Percentiles rank a stretch among this genome's conserved stretches.
These are phyloP conservation scores for Clarias macrocephalus DNA, from an alignment of 2,113 vertebrate genomes.

Conservation along the genomic window DNA sequence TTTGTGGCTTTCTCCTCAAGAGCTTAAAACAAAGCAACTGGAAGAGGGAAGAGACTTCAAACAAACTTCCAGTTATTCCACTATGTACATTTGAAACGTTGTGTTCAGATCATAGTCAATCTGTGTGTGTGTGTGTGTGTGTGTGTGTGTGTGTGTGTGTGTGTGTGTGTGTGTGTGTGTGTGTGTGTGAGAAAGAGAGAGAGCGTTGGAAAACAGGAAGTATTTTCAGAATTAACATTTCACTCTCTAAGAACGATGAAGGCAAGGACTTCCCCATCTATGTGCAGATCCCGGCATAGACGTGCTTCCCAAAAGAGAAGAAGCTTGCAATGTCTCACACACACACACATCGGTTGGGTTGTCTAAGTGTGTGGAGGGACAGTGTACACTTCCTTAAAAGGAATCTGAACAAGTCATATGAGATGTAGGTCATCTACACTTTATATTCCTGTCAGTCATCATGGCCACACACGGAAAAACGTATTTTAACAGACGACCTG, in stretches of 20 bases:
- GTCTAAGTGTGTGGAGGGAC: neutral
- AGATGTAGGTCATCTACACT: slow-evolving; percentile 2
- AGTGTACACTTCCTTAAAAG: slow-evolving; percentile 6
- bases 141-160: neutral
- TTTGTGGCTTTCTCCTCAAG: slow-evolving; percentile 26
- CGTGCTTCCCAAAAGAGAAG: slow-evolving; percentile 50
- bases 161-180: neutral
- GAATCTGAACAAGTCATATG: slow-evolving; percentile 21
- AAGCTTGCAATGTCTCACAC: neutral
- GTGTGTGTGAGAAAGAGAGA: neutral
- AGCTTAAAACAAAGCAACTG: neutral
- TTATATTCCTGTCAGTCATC: slow-evolving; percentile 20
- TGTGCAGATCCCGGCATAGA: slow-evolving; percentile 29
- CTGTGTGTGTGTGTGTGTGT: slow-evolving; percentile 24
- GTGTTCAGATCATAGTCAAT: neutral
- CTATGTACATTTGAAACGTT: neutral
- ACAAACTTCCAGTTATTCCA: neutral
- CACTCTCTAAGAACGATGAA: slow-evolving; percentile 47
- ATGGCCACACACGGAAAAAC: neutral
- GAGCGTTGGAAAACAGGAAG: neutral
- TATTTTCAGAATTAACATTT: slow-evolving; percentile 13
- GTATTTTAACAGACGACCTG: neutral
- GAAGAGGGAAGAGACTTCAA: neutral
- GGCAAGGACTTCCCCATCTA: slow-evolving; percentile 31
- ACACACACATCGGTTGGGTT: neutral